A percentile compares a stretch with the other conserved stretches of the same genome.
These are phyloP conservation scores for Todiramphus chloris DNA, from an alignment of 2,113 vertebrate genomes.

Conservation along the genomic window DNA sequence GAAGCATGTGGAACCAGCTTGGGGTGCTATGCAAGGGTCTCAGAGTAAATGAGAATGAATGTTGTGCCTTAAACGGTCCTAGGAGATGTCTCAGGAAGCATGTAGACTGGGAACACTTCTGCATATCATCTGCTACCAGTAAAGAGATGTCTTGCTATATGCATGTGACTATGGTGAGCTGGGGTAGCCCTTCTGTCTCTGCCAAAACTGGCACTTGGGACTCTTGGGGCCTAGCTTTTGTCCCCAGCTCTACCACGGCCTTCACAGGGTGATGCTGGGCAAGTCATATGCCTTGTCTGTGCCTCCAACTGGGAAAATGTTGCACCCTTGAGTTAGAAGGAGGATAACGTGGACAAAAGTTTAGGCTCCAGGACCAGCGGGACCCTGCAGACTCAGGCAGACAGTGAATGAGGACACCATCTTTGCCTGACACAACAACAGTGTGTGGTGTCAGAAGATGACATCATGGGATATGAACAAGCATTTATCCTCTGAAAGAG, in stretches of 20 bases:
- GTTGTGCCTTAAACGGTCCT: neutral
- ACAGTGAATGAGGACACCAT: rapidly evolving
- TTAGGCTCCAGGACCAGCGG: neutral
- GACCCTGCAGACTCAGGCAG: neutral
- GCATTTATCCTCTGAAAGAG: neutral
- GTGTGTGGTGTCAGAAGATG: neutral
- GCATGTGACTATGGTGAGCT: rapidly evolving
- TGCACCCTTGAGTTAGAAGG: neutral
- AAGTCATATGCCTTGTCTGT: neutral
- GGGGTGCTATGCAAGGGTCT: rapidly evolving
- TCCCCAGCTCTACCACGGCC: neutral
- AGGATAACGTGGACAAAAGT: neutral
- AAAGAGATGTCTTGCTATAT: neutral
- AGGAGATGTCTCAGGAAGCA: neutral
- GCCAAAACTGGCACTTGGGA: neutral
- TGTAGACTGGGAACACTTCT: neutral
- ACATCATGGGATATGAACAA: conserved; percentile 4
- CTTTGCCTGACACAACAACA: neutral
- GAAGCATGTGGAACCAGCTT: neutral
- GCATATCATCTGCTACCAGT: neutral
- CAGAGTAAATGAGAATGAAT: neutral
- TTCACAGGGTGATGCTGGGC: neutral
- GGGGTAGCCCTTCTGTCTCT: neutral
- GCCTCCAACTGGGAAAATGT: neutral
- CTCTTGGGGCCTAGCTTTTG: neutral